phyloP scores from a whole-genome alignment of 2,888 invertebrate genomes.

The Drosophila nr. medialis region DNA sequence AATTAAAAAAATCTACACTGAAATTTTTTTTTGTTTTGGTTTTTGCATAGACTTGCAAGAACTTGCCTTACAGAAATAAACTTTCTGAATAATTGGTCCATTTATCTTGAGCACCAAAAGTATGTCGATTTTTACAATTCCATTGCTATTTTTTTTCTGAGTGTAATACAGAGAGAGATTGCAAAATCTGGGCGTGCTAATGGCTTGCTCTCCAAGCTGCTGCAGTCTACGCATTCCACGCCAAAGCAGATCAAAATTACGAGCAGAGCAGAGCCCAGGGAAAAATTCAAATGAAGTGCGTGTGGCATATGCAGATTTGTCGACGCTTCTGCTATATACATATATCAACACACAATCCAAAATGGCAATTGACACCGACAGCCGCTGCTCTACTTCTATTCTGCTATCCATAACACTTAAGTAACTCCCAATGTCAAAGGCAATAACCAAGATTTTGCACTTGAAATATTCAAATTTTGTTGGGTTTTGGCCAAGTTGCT shows the following conservation, averaged over 20 bases:
- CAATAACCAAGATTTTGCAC: slow-evolving; percentile 10
- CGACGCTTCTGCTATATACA: neutral
- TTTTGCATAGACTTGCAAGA: neutral
- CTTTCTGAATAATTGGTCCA: neutral
- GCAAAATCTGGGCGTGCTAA: slow-evolving; percentile 34
- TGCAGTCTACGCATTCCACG: too few species aligned
- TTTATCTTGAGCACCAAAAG: neutral
- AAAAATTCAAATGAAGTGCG: slow-evolving; percentile 58
- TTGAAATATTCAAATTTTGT: slow-evolving; percentile 20
- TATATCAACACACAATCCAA: slow-evolving; percentile 31
- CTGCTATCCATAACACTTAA: slow-evolving; percentile 17
- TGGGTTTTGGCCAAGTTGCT: slow-evolving; percentile 15
- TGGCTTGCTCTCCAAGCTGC: too few species aligned
- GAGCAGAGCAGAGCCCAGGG: slow-evolving; percentile 3
- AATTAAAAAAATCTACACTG: neutral
- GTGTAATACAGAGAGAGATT: slow-evolving; percentile 6
- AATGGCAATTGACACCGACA: slow-evolving; percentile 41
- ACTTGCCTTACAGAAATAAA: neutral
- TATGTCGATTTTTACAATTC: neutral
- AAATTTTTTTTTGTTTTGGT: accelerated
- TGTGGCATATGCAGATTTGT: slow-evolving; percentile 55
- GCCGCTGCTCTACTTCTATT: slow-evolving; percentile 33
- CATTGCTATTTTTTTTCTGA: neutral
- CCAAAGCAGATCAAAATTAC: neutral
- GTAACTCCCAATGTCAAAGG: slow-evolving; percentile 45